Conservation (phyloP, 2,113 vertebrate genomes). For the Sapajus apella region DNA sequence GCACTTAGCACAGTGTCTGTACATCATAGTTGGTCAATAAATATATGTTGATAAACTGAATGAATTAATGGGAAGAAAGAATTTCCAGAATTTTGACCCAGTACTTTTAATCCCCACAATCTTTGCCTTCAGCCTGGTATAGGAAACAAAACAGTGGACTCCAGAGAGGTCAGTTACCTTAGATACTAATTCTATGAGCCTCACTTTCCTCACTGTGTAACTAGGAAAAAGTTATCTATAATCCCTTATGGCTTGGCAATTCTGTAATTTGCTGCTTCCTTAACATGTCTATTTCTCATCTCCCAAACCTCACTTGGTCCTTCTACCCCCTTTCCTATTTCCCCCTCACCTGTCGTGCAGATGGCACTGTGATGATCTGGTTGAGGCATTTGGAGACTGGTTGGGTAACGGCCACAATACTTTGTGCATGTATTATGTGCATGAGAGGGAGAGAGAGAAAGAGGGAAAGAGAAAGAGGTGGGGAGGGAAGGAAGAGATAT, state of each 20-base stretch:
- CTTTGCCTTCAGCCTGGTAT: neutral
- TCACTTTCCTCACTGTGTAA: constrained; percentile 11
- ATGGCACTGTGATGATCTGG: neutral
- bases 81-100: neutral
- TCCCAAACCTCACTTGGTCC: neutral
- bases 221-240: neutral
- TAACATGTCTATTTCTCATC: constrained; percentile 15
- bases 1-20: neutral
- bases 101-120: neutral
- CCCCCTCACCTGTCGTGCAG: neutral
- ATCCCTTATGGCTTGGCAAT: constrained; percentile 6
- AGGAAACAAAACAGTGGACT: constrained; percentile 5
- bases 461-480: neutral
- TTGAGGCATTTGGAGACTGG: neutral
- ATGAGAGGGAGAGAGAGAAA: neutral
- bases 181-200: neutral
- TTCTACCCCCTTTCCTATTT: neutral
- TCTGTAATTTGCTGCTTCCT: constrained; percentile 1
- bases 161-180: constrained; percentile 19
- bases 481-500: neutral
- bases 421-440: neutral
- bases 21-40: constrained; percentile 36
- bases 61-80: neutral
- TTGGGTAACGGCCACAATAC: neutral
- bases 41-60: constrained; percentile 29